phyloP scores from a whole-genome alignment of 1,140 invertebrate genomes.

The Atta texana region DNA sequence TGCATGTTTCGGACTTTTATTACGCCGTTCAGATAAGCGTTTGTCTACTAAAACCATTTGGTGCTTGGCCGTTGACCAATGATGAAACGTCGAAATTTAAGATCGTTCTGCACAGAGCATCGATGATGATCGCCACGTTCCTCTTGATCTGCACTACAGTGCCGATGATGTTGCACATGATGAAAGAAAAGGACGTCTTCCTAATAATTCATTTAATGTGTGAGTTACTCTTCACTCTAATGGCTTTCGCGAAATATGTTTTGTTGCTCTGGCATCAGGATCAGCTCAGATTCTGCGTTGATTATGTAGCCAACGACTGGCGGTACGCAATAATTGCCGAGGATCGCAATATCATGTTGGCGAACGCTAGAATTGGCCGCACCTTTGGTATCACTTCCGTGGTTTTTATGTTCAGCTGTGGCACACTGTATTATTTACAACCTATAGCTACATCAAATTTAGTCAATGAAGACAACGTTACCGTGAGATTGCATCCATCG shows the following conservation, averaged over 20 bases:
- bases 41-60: constrained; percentile 56
- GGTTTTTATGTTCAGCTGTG: constrained; percentile 52
- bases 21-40: constrained; percentile 49
- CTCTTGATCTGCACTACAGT: neutral
- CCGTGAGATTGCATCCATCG: constrained; percentile 36
- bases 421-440: constrained; percentile 3
- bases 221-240: constrained; percentile 73
- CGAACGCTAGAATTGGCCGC: constrained; percentile 36
- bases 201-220: constrained; percentile 73
- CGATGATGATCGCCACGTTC: neutral
- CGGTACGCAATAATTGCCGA: constrained; percentile 16
- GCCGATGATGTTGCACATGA: neutral
- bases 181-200: constrained; percentile 68
- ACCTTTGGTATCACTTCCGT: constrained; percentile 35
- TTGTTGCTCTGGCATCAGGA: constrained; percentile 65
- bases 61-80: constrained; percentile 43
- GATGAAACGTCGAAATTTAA: constrained; percentile 15
- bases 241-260: constrained; percentile 72
- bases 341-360: constrained; percentile 51
- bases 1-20: constrained; percentile 2
- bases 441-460: constrained; percentile 49
- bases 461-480: constrained; percentile 49
- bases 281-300: constrained; percentile 73
- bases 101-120: neutral
- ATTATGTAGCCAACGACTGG: constrained; percentile 77